Evolutionary conservation across 2,888 invertebrate species (phyloP).

Genomic region (Agrotis clavis): DNA sequence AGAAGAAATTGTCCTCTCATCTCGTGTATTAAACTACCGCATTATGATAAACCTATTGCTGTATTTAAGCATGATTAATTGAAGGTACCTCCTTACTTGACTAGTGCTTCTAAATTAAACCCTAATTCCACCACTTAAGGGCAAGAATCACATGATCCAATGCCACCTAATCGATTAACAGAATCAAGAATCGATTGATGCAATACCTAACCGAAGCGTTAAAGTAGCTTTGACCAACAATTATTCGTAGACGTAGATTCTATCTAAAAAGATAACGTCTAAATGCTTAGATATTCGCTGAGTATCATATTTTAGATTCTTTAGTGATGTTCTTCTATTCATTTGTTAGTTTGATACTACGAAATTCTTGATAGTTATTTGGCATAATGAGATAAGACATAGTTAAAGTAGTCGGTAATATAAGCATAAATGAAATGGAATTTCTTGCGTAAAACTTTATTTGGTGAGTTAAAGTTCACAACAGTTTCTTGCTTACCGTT

Average conservation of each 20-base stretch:
- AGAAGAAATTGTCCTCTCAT: conserved; percentile 75
- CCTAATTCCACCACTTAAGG: conserved; percentile 13
- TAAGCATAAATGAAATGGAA: conserved; percentile 35
- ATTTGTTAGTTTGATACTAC: conserved; percentile 29
- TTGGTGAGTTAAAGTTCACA: conserved; percentile 23
- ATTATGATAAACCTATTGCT: conserved; percentile 41
- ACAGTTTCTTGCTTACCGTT: conserved; percentile 36
- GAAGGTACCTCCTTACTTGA: not conserved
- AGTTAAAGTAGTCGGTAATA: conserved; percentile 10
- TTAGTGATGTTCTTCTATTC: conserved; percentile 20
- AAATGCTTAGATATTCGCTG: conserved; percentile 35
- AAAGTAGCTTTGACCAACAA: conserved; percentile 58
- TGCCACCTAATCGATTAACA: conserved; percentile 38
- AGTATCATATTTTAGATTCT: conserved; percentile 44
- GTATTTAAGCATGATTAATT: conserved; percentile 51
- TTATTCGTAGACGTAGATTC: conserved; percentile 58
- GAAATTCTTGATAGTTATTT: conserved; percentile 27
- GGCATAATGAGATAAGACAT: conserved; percentile 7
- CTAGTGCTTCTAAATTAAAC: not conserved
- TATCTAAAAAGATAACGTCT: conserved; percentile 57
- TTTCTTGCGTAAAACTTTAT: conserved; percentile 44
- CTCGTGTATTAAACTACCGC: conserved; percentile 46
- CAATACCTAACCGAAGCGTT: conserved; percentile 54
- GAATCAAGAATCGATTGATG: conserved; percentile 63
- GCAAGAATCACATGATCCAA: conserved; percentile 14